Evolutionary conservation across 2,888 invertebrate species (phyloP), one percentile per base, ranked within the genome.

Genomic region (Drosophila pseudotalamancana): DNA sequence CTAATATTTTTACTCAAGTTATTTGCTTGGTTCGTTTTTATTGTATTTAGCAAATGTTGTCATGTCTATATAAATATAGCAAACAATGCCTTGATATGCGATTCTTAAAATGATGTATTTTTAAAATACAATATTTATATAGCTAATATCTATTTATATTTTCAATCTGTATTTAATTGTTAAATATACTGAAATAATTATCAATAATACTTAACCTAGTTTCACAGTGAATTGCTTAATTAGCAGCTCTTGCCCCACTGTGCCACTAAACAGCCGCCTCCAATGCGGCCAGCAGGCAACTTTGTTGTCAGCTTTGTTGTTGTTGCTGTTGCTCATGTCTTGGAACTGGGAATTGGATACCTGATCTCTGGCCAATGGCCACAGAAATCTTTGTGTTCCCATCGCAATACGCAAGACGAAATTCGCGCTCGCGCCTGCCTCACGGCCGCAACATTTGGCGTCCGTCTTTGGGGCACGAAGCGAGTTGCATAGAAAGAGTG

Each of bases 341-440:
- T 76, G 72, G 61, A 56, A 56, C 51, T 72, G 65, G 75, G 72
- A 81, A 81, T 87, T 60, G 79, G 80, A 81, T 81, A 81, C 87
- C 80, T 87, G 84, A 71, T 63, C 40, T 59, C 60, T 66, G 82
- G 62, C 83, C 86, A 85, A 77, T 86, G 81, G 87, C 65, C 84
- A 77, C 63, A 77, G 59, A 79, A 75, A 66, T 62, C 37, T 60
- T 34, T 48, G 37, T 69, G 53, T 64, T 50, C 45, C 56, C 40
- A 56, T n/a, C n/a, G n/a, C n/a, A n/a, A n/a, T n/a, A n/a, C n/a
- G n/a, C n/a, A n/a, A n/a, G n/a, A n/a, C n/a, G n/a, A n/a, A n/a
- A 32, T 60, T 76, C 76, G 72, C 72, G 72, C n/a, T n/a, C 72
- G 56, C 72, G 72, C 66, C 55, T 60, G 72, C 71, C 59, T 40